These are phyloP conservation scores for Zele albiditarsus DNA, from an alignment of 2,888 invertebrate genomes.

Conservation along the genomic window DNA sequence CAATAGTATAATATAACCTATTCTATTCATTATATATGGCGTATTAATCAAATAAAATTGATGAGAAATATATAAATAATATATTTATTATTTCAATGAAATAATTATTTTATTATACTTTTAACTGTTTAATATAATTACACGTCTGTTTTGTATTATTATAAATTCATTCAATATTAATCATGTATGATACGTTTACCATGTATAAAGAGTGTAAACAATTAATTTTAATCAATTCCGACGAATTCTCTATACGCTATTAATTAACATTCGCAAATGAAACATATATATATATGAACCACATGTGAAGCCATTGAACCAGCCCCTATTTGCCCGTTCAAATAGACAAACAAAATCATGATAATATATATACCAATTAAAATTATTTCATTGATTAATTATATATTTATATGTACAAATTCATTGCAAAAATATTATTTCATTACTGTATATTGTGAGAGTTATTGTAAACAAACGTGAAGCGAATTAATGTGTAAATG, in stretches of 20 bases:
- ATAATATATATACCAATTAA: not conserved
- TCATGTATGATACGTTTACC: too few species aligned
- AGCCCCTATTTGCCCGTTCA: not conserved
- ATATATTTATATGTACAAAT: not conserved
- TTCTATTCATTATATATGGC: not conserved
- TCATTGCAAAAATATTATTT: too few species aligned
- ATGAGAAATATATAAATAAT: not conserved
- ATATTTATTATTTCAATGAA: conserved; percentile 9
- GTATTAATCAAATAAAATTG: not conserved
- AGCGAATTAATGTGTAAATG: too few species aligned
- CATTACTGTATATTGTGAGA: too few species aligned
- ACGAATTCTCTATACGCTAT: not conserved
- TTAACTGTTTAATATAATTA: too few species aligned
- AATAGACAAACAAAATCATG: not conserved
- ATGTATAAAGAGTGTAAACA: too few species aligned
- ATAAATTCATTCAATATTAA: too few species aligned
- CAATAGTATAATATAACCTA: conserved; percentile 53
- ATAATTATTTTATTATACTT: not conserved
- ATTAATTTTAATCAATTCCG: not conserved
- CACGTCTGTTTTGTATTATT: too few species aligned
- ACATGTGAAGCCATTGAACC: too few species aligned
- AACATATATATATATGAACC: not conserved
- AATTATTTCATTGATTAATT: not conserved
- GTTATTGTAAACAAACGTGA: too few species aligned
- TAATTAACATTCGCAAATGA: not conserved